Base-by-base conservation (phyloP, 2,113 vertebrate genomes). In the Panthera tigris region DNA sequence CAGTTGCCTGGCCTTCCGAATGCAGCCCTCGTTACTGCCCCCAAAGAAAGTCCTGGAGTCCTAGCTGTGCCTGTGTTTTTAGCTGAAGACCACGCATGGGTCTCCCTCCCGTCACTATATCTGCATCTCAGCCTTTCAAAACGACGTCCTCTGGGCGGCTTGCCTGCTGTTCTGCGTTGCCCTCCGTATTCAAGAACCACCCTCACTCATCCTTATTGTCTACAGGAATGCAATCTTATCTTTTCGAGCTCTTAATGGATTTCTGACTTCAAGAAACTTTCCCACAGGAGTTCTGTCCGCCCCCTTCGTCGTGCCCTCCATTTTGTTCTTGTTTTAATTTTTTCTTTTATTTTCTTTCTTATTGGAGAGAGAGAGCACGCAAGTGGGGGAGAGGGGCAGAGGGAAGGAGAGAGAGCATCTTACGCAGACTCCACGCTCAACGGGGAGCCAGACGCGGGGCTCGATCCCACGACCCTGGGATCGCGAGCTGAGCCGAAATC, bases 281-380 rank as follows among this genome's bases (percentile, higher is more conserved):
- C 61, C 39, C 48, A 2, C 16, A 50, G 1, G 19, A 27, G 14
- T 41, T 87, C 21, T 9, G 21, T 68, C 68, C 4, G 39, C n/a
- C n/a, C 12, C 39, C 41, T 66, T 57, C 19, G 7, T 25, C 3
- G 3, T 21, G 12, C 2, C 23, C 61, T 88, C 19, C 7, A 6
- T 74, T 79, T 79, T 86, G 21, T n/a, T 81, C 55, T 93, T 68
- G 52, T 84, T 90, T 73, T 82, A n/a, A 23, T 88, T 90, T 73
- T 78, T 45, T 1, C 19, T 57, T 57, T 21, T 21, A 21, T 57
- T 57, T 21, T 57, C 19, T 57, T 57, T 57, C 19, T 57, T 7
- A 21, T 57, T 57, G 55, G 45, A 9, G 57, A 23, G 55, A 57
- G 57, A 61, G 57, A 61, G 21, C 57, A 61, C 5, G 21, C 21